Evolutionary conservation across 1,140 invertebrate species (phyloP).

Genomic region (Littorina saxatilis): DNA sequence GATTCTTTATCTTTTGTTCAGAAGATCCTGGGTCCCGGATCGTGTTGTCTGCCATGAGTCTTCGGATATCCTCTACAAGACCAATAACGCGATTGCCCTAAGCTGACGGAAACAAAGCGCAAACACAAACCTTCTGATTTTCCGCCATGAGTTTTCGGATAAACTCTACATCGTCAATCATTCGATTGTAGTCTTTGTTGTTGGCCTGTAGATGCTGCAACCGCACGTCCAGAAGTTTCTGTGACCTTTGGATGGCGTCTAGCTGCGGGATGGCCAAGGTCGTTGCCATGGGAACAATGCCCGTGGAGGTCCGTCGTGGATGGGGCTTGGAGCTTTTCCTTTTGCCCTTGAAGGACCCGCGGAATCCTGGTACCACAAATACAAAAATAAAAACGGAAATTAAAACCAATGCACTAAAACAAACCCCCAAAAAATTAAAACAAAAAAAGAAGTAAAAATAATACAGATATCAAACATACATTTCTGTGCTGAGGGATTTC

Average conservation of each 20-base stretch:
- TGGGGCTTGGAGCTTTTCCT: conserved; percentile 48
- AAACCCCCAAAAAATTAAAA: no score
- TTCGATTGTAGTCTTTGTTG: conserved; percentile 69
- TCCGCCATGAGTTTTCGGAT: conserved; percentile 72
- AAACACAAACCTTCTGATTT: conserved; percentile 70
- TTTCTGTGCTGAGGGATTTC: no score
- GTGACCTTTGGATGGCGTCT: conserved; percentile 73
- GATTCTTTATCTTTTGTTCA: no score
- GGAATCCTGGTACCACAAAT: conserved; percentile 24
- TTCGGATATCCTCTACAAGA: no score
- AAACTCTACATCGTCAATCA: conserved; percentile 74
- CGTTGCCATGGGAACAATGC: conserved; percentile 67
- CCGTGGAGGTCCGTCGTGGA: conserved; percentile 57
- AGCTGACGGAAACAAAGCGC: no score
- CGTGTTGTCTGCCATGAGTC: no score
- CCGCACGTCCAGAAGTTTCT: conserved; percentile 73
- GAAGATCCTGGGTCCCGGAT: no score
- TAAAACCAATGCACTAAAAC: no score
- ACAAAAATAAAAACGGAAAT: no score
- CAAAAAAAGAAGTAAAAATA: no score
- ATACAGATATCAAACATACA: not conserved
- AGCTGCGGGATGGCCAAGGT: conserved; percentile 74
- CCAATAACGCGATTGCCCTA: no score
- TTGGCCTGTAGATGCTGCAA: conserved; percentile 74
- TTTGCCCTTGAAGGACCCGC: conserved; percentile 40